Evolutionary conservation across 2,797 vertebrate species (phyloP).

Genomic region (Cyclopterus lumpus): DNA sequence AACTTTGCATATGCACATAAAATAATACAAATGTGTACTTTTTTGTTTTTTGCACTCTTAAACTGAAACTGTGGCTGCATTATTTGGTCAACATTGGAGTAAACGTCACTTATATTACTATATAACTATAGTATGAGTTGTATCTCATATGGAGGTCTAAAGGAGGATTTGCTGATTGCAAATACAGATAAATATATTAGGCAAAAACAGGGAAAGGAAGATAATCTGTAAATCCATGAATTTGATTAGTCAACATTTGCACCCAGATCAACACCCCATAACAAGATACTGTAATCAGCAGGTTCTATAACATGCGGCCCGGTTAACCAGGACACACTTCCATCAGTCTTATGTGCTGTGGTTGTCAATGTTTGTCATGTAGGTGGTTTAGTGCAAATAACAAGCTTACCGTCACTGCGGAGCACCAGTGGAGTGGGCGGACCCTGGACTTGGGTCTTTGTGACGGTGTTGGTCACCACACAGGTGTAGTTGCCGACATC

Average conservation of each 20-base stretch:
- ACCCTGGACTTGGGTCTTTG: constrained; percentile 90
- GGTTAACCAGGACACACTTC: background rate
- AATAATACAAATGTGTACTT: background rate
- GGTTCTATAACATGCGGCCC: background rate
- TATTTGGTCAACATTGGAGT: background rate
- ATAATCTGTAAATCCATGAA: constrained; percentile 4
- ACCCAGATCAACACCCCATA: background rate
- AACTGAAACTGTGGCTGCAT: background rate
- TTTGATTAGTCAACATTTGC: background rate
- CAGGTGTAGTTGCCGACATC: constrained; percentile 99
- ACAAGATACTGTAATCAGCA: background rate
- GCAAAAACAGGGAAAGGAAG: background rate
- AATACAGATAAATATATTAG: background rate
- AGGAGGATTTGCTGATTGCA: background rate
- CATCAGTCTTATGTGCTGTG: background rate
- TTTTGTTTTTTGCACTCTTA: no score
- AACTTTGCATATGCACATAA: accelerated
- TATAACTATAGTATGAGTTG: background rate
- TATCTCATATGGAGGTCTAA: background rate
- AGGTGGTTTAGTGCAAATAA: background rate
- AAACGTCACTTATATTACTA: background rate
- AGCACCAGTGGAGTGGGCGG: constrained; percentile 94
- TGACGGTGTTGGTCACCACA: constrained; percentile 93
- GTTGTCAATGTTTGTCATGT: background rate
- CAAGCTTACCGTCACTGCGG: constrained; percentile 91